Conservation (phyloP, 2,113 vertebrate species). For the Scophthalmus maximus region DNA sequence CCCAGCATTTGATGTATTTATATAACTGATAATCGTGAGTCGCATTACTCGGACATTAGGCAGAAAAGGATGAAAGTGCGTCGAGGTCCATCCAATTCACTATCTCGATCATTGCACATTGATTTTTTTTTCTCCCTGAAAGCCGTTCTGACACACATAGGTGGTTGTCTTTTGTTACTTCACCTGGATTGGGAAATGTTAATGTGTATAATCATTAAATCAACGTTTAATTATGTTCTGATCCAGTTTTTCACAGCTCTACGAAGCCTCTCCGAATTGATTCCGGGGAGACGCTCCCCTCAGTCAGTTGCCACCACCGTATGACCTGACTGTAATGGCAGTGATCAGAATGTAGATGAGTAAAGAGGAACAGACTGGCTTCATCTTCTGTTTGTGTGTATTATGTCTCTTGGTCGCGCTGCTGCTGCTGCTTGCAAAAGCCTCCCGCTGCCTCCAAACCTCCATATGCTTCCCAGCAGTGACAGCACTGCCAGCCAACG, state of each 20-base stretch:
- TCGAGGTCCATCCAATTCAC: not conserved
- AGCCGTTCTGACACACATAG: not conserved
- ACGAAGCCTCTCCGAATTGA: not conserved
- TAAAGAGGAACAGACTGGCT: slow-evolving; percentile 38
- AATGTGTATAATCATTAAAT: no score
- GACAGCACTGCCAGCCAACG: slow-evolving; percentile 36
- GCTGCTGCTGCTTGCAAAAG: slow-evolving; percentile 28
- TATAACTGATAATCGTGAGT: not conserved
- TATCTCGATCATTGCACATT: not conserved
- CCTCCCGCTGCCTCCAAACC: slow-evolving; percentile 47
- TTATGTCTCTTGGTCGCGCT: slow-evolving; percentile 14
- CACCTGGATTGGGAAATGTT: no score
- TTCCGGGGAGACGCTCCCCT: not conserved
- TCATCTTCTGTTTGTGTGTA: slow-evolving; percentile 29
- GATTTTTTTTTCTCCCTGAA: not conserved
- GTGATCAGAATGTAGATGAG: slow-evolving; percentile 53
- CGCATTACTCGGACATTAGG: not conserved
- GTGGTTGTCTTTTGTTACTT: not conserved
- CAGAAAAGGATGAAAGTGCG: not conserved
- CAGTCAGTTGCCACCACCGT: slow-evolving; percentile 9
- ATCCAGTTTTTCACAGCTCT: slow-evolving; percentile 3
- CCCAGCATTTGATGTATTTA: not conserved
- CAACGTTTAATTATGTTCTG: not conserved
- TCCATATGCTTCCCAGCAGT: slow-evolving; percentile 22
- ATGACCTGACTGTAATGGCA: slow-evolving; percentile 11